Conservation (phyloP, 2,888 invertebrate species). For the Mesochorus sp. region DNA sequence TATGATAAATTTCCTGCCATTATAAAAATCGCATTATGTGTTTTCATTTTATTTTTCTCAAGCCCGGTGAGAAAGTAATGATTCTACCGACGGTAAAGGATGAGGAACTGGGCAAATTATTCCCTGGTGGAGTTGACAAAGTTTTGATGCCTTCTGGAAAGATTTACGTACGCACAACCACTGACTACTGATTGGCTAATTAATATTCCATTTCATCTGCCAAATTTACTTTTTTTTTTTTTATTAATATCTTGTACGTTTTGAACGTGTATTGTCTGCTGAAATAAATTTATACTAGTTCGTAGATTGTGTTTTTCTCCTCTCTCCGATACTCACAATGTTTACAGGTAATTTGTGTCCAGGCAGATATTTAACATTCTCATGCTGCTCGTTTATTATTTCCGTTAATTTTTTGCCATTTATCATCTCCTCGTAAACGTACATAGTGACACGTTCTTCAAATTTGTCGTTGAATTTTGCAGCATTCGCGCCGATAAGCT, state of each 20-base stretch:
- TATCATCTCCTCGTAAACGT: conserved; percentile 97
- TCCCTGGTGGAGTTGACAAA: conserved; percentile 87
- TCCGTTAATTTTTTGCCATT: conserved; percentile 97
- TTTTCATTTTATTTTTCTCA: background rate
- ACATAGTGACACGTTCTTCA: conserved; percentile 96
- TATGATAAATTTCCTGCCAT: too few species aligned
- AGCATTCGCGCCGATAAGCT: conserved; percentile 97
- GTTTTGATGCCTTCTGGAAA: conserved; percentile 90
- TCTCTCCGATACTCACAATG: conserved; percentile 89
- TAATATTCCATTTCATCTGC: background rate
- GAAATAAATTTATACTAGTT: background rate
- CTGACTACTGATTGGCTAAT: conserved; percentile 83
- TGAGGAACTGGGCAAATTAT: conserved; percentile 86
- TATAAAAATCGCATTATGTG: too few species aligned
- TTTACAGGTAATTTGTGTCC: conserved; percentile 96
- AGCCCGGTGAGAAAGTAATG: conserved; percentile 92
- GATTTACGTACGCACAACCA: conserved; percentile 89
- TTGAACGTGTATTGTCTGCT: too few species aligned
- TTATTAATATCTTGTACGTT: background rate
- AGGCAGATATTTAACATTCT: conserved; percentile 99
- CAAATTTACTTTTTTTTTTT: background rate
- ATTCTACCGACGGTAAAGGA: conserved; percentile 88
- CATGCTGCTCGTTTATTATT: conserved; percentile 98
- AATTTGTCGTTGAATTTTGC: conserved; percentile 88
- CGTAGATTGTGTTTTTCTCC: background rate